Evolutionary conservation across 1,140 invertebrate genomes (phyloP), one percentile per base, ranked within the genome.

Genomic region (Metopolophium dirhodum): DNA sequence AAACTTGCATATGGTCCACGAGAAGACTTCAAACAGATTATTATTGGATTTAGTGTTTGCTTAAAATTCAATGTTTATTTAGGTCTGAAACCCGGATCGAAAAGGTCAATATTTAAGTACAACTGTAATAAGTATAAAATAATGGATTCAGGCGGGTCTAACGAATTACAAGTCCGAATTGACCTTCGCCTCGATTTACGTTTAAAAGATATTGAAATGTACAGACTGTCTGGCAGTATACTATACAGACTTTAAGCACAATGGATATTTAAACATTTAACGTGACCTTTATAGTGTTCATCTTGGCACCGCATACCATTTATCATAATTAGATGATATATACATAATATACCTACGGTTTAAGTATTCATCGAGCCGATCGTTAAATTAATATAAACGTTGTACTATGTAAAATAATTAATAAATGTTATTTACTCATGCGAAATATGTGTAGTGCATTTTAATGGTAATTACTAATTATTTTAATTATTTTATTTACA

Each of bases 1-100:
- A 57, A 37, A 90, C n/a, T 57, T 57, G 22, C n/a, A 37, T 23
- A 30, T 51, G n/a, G 49, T 89, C 87, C 22, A 54, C 49, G 51
- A 37, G n/a, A 54, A 54, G 49, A 90, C 51, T 47, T 57, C 49
- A 57, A 90, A 90, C 88, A 37, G 22, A 90, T 49, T 51, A 88
- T 51, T 41, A 41, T 88, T 88, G n/a, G 30, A 88, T 88, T 88
- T 51, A 88, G 86, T 90, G 37, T 57, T 90, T 57, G 35, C 51
- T 57, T 57, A 37, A 57, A 37, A 57, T 37, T 11, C 51, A 26
- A 54, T 57, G 22, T 90, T 90, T 90, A 37, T 90, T 90, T n/a
- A 90, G 88, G 35, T 90, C 23, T 45, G 20, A 11, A 37, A 11
- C 35, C 35, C 1, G 35, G 23, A 87, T 87, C 26, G 7, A 90